Evolutionary conservation across 2,888 invertebrate genomes (phyloP).

Genomic region (Leptopilina myrica): DNA sequence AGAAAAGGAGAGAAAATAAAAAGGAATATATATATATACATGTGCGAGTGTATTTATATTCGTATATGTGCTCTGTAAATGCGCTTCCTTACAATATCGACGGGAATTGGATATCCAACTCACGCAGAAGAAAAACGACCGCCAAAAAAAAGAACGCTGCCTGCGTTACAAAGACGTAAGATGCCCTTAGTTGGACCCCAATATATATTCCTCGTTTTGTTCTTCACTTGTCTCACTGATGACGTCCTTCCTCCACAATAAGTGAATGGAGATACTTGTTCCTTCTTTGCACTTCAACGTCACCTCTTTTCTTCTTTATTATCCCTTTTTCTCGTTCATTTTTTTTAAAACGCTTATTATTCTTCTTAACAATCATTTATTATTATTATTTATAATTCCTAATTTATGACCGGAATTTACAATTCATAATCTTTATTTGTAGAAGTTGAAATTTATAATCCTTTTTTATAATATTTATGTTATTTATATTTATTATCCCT

Average conservation of each 20-base stretch:
- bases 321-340: background rate
- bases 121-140: slow-evolving; percentile 11
- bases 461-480: no score
- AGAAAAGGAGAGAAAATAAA: no score
- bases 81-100: background rate
- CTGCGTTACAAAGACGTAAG: slow-evolving; percentile 15
- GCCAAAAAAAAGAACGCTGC: background rate
- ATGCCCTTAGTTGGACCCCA: slow-evolving; percentile 16
- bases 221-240: background rate
- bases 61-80: background rate
- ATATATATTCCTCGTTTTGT: slow-evolving; percentile 24
- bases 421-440: no score
- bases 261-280: background rate
- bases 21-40: background rate
- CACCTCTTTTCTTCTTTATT: background rate
- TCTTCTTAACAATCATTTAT: no score
- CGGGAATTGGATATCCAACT: slow-evolving; percentile 12
- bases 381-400: no score
- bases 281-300: background rate
- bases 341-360: background rate
- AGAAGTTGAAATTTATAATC: no score
- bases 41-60: background rate
- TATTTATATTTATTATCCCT: no score
- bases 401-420: no score
- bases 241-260: slow-evolving; percentile 1